phyloP scores from a whole-genome alignment of 2,797 vertebrate genomes.

The Anguilla pacifica region DNA sequence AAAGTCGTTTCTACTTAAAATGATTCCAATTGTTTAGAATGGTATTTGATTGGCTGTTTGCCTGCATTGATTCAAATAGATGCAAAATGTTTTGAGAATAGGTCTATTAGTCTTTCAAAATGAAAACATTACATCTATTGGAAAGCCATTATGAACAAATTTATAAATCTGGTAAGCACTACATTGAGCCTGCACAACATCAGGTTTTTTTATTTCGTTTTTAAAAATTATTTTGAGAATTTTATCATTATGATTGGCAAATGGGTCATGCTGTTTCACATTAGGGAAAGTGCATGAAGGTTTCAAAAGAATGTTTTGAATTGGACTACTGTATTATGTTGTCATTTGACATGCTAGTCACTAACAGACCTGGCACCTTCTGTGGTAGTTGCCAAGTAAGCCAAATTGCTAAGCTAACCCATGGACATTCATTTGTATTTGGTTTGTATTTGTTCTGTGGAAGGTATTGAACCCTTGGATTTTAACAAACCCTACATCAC shows the following conservation, averaged over 20 bases:
- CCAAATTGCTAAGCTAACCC: not conserved
- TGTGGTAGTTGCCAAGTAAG: not conserved
- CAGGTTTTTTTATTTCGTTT: not conserved
- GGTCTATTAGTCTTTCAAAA: not conserved
- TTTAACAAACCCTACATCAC: not conserved
- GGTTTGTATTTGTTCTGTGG: not conserved
- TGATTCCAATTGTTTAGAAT: conserved; percentile 53
- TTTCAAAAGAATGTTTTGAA: not conserved
- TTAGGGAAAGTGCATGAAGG: not conserved
- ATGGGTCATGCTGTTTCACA: not conserved
- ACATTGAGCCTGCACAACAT: not conserved
- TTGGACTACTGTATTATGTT: not conserved
- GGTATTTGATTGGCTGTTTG: conserved; percentile 71
- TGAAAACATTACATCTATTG: not conserved
- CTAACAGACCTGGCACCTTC: not conserved
- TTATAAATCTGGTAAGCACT: conserved; percentile 14
- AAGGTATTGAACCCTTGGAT: not conserved
- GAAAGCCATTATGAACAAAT: conserved; percentile 2
- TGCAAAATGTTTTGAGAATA: conserved; percentile 32
- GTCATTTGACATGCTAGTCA: not conserved
- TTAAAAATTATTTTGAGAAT: not conserved
- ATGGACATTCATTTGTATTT: conserved; percentile 1
- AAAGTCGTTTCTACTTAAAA: not conserved
- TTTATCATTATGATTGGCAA: not conserved
- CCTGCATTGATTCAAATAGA: conserved; percentile 49